These are phyloP conservation scores for Sebastes cheni DNA, from an alignment of 2,797 vertebrate species.

Conservation along the genomic window DNA sequence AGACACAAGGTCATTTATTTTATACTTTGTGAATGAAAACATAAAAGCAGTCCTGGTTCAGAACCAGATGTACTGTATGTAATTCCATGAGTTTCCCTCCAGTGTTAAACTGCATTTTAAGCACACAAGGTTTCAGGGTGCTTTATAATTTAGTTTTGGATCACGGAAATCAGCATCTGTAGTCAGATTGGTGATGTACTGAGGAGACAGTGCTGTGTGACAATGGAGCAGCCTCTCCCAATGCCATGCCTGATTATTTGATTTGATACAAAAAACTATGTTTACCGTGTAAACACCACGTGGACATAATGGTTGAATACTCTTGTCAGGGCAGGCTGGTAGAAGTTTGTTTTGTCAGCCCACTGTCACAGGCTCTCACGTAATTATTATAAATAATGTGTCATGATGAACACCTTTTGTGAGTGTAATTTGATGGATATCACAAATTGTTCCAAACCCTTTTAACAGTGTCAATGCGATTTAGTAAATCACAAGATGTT, in stretches of 20 bases:
- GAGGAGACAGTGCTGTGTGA: background rate
- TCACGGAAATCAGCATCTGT: background rate
- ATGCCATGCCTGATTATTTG: background rate
- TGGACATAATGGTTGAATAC: background rate
- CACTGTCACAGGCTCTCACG: background rate
- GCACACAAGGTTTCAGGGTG: background rate
- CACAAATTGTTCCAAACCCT: background rate
- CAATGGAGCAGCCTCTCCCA: background rate
- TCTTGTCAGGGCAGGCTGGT: background rate
- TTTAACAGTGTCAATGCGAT: background rate
- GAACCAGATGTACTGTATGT: background rate
- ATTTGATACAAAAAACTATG: conserved; percentile 13
- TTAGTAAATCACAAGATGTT: background rate
- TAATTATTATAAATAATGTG: background rate
- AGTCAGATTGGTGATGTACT: background rate
- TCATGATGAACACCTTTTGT: conserved; percentile 4
- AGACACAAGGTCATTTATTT: conserved; percentile 42
- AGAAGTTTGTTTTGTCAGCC: background rate
- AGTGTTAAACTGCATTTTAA: background rate
- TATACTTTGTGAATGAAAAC: conserved; percentile 32
- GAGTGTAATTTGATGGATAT: background rate
- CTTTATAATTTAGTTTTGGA: background rate
- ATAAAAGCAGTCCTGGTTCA: conserved; percentile 11
- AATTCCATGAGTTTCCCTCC: background rate
- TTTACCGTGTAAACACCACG: conserved; percentile 64